Evolutionary conservation across 2,797 vertebrate species (phyloP).

Genomic region (Distichodus sexfasciatus): DNA sequence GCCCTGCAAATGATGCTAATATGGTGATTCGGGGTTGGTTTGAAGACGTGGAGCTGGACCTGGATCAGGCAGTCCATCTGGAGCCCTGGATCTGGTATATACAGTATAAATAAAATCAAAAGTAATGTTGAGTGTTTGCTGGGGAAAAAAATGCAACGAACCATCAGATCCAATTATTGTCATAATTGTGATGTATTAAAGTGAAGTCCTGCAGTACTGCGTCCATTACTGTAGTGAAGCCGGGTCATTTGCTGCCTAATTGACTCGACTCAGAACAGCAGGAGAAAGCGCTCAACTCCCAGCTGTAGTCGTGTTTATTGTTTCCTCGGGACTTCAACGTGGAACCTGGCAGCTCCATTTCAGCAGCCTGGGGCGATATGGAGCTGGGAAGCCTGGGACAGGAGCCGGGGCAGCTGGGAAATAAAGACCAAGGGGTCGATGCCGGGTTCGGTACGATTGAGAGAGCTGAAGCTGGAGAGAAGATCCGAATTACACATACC

Average conservation of each 20-base stretch:
- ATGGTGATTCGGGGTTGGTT: no score
- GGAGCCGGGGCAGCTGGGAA: conserved; percentile 24
- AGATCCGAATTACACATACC: conserved; percentile 4
- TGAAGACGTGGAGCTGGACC: no score
- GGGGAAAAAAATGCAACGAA: conserved; percentile 66
- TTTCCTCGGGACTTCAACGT: conserved; percentile 53
- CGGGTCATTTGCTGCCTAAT: conserved; percentile 80
- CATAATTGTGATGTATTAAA: conserved; percentile 76
- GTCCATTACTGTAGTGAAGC: conserved; percentile 68
- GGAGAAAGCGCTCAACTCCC: conserved; percentile 58
- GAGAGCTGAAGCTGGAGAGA: conserved; percentile 22
- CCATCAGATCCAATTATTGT: conserved; percentile 70
- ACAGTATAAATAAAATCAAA: no score
- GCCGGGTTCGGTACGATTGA: conserved; percentile 38
- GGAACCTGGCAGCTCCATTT: conserved; percentile 62
- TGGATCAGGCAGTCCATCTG: no score
- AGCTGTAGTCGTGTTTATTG: conserved; percentile 57
- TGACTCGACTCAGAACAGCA: conserved; percentile 66
- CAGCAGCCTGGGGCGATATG: conserved; percentile 53
- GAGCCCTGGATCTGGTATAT: no score
- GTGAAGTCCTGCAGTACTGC: conserved; percentile 60
- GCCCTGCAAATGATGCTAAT: no score
- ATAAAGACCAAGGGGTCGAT: conserved; percentile 30
- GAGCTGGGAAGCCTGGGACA: conserved; percentile 19
- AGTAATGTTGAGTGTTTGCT: not conserved